Evolutionary conservation across 23 tunicate genomes (phyloP), one percentile per base, ranked within the genome.

Genomic region (Pegea sp.): DNA sequence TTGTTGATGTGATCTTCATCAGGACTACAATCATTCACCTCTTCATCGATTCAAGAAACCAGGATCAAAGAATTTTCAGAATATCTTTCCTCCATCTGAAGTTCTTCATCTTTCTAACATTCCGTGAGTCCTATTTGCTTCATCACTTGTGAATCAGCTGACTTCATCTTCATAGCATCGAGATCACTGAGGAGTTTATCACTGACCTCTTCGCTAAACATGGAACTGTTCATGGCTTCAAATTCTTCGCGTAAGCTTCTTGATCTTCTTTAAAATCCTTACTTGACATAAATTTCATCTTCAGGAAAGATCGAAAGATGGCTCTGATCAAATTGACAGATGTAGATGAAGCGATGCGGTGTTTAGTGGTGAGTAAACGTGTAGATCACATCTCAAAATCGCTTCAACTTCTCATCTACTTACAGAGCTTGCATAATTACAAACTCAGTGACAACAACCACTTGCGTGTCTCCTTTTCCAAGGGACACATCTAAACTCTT

Each of bases 51-150:
- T n/a, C 67, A 88, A 88, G 57, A 88, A 88, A 48, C 89, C 90
- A 0, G 97, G 97, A 22, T 88, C 97, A 18, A 88, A 88, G 63
- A 88, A 88, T 30, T 88, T 78, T 58, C 97, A 88, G 65, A 88
- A 88, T 50, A 88, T 88, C 61, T 76, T 66, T 48, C 79, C 97
- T 7, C 97, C 97, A 0, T 76, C 89, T 28, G 80, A 76, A 32
- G 87, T 70, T 23, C 80, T 88, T 23, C 97, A 88, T 76, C 80
- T 88, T 22, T 75, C 88, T n/a, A n/a, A n/a, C n/a, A n/a, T n/a
- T n/a, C n/a, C n/a, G n/a, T n/a, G n/a, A n/a, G n/a, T n/a, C n/a
- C n/a, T n/a, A n/a, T n/a, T n/a, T n/a, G n/a, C n/a, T n/a, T n/a
- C n/a, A n/a, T n/a, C n/a, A n/a, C n/a, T n/a, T n/a, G n/a, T n/a